A percentile compares a stretch with the other conserved stretches of the same genome.
These are phyloP conservation scores for Epirrhoe alternata DNA, from an alignment of 2,888 invertebrate genomes.

Conservation along the genomic window DNA sequence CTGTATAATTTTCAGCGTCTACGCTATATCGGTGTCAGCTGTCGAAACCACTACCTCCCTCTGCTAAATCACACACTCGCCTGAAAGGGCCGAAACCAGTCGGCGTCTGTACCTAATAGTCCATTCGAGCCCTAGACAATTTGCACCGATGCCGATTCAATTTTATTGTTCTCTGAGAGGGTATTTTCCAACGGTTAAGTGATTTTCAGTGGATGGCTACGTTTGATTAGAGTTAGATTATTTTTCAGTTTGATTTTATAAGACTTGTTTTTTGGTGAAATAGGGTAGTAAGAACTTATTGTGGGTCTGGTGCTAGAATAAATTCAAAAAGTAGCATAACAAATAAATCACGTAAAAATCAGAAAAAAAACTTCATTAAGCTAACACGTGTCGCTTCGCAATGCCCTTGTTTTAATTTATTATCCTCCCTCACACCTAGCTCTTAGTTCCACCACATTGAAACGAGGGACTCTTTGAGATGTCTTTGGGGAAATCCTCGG, in stretches of 20 bases:
- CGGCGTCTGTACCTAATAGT: slow-evolving; percentile 64
- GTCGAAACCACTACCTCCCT: slow-evolving; percentile 48
- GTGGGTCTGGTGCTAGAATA: too few species aligned
- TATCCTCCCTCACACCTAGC: slow-evolving; percentile 67
- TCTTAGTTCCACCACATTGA: slow-evolving; percentile 59
- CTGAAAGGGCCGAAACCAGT: slow-evolving; percentile 47
- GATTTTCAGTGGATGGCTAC: slow-evolving; percentile 25
- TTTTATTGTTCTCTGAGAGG: slow-evolving; percentile 54
- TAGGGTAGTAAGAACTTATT: too few species aligned
- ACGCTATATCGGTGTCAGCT: slow-evolving; percentile 29
- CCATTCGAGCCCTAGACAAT: slow-evolving; percentile 63
- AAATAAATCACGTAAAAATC: slow-evolving; percentile 40
- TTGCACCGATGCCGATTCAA: slow-evolving; percentile 60
- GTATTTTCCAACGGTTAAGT: slow-evolving; percentile 26
- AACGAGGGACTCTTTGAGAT: slow-evolving; percentile 69
- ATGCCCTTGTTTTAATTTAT: slow-evolving; percentile 76
- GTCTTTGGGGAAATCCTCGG: slow-evolving; percentile 82
- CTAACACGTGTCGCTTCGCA: slow-evolving; percentile 55
- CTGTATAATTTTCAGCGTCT: slow-evolving; percentile 9
- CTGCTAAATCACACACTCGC: slow-evolving; percentile 55
- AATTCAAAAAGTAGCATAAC: not conserved
- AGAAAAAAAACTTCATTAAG: slow-evolving; percentile 59
- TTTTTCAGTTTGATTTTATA: slow-evolving; percentile 11
- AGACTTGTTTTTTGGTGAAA: not conserved
- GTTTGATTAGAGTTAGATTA: not conserved